Evolutionary conservation across 2,888 invertebrate genomes (phyloP).

Genomic region (Metallyticus violacea): DNA sequence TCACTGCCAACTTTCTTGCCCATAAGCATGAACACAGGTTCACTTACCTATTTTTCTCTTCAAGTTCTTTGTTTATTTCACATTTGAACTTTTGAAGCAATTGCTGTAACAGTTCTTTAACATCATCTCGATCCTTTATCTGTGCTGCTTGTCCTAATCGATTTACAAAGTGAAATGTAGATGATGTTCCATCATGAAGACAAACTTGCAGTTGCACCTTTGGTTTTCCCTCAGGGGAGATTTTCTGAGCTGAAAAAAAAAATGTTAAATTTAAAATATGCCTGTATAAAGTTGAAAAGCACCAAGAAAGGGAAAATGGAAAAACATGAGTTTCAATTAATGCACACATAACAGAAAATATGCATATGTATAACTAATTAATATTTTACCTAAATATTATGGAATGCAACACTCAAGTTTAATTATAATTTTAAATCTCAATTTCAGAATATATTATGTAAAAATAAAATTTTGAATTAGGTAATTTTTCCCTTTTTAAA

Average conservation of each 20-base stretch:
- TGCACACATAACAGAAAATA: too few species aligned
- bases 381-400: too few species aligned
- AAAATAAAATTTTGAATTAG: too few species aligned
- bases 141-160: slow-evolving; percentile 79
- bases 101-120: slow-evolving; percentile 87
- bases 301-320: neutral
- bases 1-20: too few species aligned
- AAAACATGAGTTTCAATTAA: too few species aligned
- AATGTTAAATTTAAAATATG: neutral
- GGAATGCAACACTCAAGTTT: too few species aligned
- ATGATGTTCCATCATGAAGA: slow-evolving; percentile 87
- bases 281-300: neutral
- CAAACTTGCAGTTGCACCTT: slow-evolving; percentile 98
- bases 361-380: too few species aligned
- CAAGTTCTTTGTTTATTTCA: slow-evolving; percentile 86
- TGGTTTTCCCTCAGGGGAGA: slow-evolving; percentile 93
- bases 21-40: neutral
- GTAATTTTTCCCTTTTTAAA: too few species aligned
- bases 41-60: slow-evolving; percentile 74
- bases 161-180: slow-evolving; percentile 97
- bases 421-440: too few species aligned
- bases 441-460: too few species aligned
- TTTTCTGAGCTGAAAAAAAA: slow-evolving; percentile 79
- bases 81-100: slow-evolving; percentile 90
- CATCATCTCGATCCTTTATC: slow-evolving; percentile 85